Evolutionary conservation across 2,113 vertebrate genomes (phyloP).

Genomic region (Anoura caudifer): DNA sequence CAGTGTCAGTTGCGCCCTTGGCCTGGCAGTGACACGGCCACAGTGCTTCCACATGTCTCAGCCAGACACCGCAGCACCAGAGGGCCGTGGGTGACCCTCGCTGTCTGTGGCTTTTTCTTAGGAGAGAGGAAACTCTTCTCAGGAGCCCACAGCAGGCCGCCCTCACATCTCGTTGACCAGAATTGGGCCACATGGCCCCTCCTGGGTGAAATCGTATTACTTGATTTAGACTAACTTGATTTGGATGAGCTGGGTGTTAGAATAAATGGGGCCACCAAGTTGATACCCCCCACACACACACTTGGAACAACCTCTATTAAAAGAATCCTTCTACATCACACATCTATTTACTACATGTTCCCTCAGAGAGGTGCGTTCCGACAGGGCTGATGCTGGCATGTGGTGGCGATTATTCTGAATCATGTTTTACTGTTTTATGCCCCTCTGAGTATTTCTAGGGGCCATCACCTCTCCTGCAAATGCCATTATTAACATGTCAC

Average conservation of each 20-base stretch:
- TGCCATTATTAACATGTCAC: neutral
- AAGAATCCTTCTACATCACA: neutral
- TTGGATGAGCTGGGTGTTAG: neutral
- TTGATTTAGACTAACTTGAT: neutral
- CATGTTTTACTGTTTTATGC: neutral
- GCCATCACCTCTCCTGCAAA: neutral
- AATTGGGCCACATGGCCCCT: neutral
- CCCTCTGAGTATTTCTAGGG: neutral
- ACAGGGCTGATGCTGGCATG: neutral
- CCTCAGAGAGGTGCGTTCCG: neutral
- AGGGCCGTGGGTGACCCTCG: neutral
- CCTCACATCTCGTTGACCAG: neutral
- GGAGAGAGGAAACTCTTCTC: neutral
- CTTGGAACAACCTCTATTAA: neutral
- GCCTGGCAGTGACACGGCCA: neutral
- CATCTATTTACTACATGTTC: neutral
- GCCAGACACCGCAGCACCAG: neutral
- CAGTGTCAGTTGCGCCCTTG: neutral
- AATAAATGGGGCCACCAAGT: neutral
- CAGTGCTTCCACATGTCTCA: neutral
- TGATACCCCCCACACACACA: no score
- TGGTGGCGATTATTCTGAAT: neutral
- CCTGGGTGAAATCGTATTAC: neutral
- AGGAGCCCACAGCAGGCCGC: neutral
- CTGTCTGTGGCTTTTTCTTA: neutral